These are phyloP conservation scores for Apistogramma diplotaenia DNA, from an alignment of 2,113 vertebrate genomes.

Conservation along the genomic window DNA sequence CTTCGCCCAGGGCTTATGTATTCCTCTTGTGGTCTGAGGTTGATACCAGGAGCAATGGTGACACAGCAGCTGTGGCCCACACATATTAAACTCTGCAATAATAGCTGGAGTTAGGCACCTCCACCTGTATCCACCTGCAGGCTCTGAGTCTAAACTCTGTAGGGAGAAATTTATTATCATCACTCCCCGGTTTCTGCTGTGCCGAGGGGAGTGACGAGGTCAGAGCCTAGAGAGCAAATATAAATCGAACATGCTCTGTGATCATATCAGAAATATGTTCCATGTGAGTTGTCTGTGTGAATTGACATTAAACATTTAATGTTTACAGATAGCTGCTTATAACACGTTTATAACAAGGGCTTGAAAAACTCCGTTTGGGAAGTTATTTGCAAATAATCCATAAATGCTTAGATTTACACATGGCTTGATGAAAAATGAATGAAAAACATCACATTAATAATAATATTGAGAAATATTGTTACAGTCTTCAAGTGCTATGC, in stretches of 20 bases:
- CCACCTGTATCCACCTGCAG: conserved; percentile 35
- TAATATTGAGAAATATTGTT: background rate
- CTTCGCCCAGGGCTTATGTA: conserved; percentile 5
- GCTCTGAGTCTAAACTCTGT: conserved; percentile 21
- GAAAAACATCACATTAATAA: background rate
- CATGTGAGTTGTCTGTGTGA: background rate
- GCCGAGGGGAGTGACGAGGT: conserved; percentile 26
- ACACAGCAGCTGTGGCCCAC: conserved; percentile 25
- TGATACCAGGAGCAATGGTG: conserved; percentile 16
- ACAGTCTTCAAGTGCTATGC: background rate
- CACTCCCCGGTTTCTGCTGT: conserved; percentile 17
- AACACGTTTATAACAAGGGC: background rate
- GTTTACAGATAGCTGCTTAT: background rate
- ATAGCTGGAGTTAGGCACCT: conserved; percentile 7
- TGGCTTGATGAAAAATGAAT: background rate
- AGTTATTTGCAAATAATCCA: background rate
- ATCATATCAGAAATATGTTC: conserved; percentile 1
- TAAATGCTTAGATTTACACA: background rate
- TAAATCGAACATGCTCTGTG: background rate
- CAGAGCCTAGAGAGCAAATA: conserved; percentile 22
- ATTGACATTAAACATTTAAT: conserved; percentile 1
- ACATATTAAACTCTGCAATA: conserved; percentile 12
- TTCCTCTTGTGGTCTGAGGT: conserved; percentile 15
- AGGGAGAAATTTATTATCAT: conserved; percentile 36
- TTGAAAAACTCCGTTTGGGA: background rate